These are phyloP conservation scores for Falco rusticolus DNA, from an alignment of 2,797 vertebrate genomes.

Conservation along the genomic window DNA sequence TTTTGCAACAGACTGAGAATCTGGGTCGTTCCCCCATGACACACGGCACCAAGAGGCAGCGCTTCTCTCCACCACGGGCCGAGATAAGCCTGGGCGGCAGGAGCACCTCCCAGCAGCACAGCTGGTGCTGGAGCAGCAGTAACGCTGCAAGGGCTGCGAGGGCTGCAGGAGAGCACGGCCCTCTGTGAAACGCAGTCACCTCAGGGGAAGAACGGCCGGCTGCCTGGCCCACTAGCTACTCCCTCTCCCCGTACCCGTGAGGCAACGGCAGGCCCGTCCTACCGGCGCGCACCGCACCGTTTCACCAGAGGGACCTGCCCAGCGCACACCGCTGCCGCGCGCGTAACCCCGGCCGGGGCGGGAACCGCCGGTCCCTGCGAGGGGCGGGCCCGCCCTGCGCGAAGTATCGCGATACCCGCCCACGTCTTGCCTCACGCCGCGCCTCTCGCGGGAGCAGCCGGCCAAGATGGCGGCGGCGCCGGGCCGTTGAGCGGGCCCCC, in stretches of 20 bases:
- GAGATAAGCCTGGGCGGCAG: neutral
- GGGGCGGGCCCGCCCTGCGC: neutral
- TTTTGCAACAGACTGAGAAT: neutral
- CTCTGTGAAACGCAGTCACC: neutral
- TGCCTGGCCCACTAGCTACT: neutral
- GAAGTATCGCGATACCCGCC: neutral
- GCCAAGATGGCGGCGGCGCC: conserved; percentile 75
- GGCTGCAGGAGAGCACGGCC: neutral
- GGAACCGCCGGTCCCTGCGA: too few relatives aligned
- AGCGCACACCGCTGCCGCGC: rapidly evolving
- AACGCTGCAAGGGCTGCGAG: rapidly evolving
- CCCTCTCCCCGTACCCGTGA: too few relatives aligned
- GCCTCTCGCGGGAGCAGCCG: conserved; percentile 79
- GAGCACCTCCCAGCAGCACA: neutral
- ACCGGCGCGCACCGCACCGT: neutral
- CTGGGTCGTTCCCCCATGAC: neutral
- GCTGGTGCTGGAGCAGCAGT: neutral
- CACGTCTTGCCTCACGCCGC: neutral
- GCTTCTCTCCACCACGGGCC: neutral
- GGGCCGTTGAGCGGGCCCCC: conserved; percentile 24
- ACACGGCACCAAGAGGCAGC: rapidly evolving
- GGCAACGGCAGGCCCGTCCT: neutral
- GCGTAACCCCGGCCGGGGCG: too few relatives aligned
- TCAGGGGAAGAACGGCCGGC: neutral
- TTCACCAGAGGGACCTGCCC: neutral